Conservation (phyloP, 35 echinoderm and acorn worm species). For the Heliocidaris tuberculata region DNA sequence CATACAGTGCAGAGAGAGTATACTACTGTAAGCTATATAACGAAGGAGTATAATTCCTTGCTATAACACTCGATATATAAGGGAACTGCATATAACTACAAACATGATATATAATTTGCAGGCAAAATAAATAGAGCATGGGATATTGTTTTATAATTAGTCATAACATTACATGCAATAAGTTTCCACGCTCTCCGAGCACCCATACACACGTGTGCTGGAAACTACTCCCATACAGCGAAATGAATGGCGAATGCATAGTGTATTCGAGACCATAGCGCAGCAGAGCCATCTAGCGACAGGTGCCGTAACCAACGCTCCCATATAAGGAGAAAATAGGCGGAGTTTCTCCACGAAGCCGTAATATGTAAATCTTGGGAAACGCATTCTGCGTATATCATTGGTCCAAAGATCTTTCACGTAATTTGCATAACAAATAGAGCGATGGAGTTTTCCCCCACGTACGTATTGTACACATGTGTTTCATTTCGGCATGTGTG, state of each 20-base stretch:
- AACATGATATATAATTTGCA: too few species aligned
- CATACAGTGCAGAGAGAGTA: too few species aligned
- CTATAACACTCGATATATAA: too few species aligned
- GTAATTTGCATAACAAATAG: neutral
- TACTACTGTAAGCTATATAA: too few species aligned
- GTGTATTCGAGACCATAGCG: neutral
- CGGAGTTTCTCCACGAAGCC: neutral
- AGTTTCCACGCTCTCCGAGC: too few species aligned
- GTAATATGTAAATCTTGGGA: neutral
- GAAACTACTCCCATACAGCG: too few species aligned
- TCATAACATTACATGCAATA: too few species aligned
- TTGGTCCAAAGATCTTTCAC: neutral
- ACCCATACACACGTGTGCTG: too few species aligned
- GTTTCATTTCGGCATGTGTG: neutral
- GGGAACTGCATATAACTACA: too few species aligned
- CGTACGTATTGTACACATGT: neutral
- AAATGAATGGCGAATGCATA: neutral
- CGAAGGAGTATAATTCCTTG: too few species aligned
- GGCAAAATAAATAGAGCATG: too few species aligned
- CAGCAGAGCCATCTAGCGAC: neutral
- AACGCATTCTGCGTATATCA: neutral
- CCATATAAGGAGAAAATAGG: slow-evolving; percentile 2
- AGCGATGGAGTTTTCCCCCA: neutral
- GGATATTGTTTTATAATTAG: too few species aligned
- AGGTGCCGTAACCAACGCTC: neutral